A percentile compares a stretch with the other conserved stretches of the same genome.
phyloP scores from a whole-genome alignment of 2,888 invertebrate species.

The Noctuana brunneofusca region DNA sequence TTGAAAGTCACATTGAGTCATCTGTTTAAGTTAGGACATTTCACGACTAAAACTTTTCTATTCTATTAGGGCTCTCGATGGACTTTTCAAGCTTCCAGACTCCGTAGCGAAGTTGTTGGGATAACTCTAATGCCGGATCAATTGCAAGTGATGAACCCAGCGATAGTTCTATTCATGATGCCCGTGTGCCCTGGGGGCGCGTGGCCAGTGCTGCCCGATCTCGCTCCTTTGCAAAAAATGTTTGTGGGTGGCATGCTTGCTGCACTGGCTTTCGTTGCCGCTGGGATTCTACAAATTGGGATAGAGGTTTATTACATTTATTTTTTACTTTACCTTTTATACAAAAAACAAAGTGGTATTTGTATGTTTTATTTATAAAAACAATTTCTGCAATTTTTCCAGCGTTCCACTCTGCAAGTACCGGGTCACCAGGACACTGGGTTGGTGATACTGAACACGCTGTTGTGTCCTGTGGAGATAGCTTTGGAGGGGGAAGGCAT shows the following conservation, averaged over 20 bases:
- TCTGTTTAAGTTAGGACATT: neutral
- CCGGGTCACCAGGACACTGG: constrained; percentile 73
- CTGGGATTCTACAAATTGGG: constrained; percentile 85
- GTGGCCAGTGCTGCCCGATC: constrained; percentile 69
- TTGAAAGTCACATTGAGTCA: neutral
- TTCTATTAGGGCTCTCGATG: constrained; percentile 85
- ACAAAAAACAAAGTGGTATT: no score
- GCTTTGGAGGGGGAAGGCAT: constrained; percentile 59
- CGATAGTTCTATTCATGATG: constrained; percentile 87
- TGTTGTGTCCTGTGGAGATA: constrained; percentile 81
- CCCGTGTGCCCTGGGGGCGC: constrained; percentile 83
- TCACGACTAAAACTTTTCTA: neutral
- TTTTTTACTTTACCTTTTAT: neutral
- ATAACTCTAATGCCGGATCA: constrained; percentile 88
- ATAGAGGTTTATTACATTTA: constrained; percentile 47
- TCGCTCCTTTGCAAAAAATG: constrained; percentile 88
- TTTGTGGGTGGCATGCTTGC: constrained; percentile 87
- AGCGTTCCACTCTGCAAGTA: constrained; percentile 73
- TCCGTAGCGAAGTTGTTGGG: constrained; percentile 83
- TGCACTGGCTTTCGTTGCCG: constrained; percentile 85
- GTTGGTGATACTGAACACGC: constrained; percentile 84
- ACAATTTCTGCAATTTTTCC: neutral
- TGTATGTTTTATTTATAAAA: neutral
- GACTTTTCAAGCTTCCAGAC: constrained; percentile 89
- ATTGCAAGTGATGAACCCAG: constrained; percentile 90